Base-by-base conservation (phyloP, 1,140 invertebrate genomes). In the Ceratosolen fusciceps region DNA sequence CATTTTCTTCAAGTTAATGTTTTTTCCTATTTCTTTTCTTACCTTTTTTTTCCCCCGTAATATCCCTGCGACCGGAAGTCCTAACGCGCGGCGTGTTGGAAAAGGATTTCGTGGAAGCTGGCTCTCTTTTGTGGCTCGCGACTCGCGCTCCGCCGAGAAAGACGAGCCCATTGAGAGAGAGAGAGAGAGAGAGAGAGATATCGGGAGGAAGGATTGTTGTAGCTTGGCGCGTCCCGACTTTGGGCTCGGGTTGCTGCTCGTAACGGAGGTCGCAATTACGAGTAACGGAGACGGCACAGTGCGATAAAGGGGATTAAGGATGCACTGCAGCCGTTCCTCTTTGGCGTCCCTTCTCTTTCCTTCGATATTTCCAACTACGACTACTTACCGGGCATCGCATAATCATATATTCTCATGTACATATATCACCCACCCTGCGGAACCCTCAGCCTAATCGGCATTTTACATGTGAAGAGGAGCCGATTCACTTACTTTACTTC, bases 21-120 rank as follows among this genome's bases (percentile, higher is more conserved):
- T n/a, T n/a, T n/a, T n/a, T n/a, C n/a, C n/a, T n/a, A n/a, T n/a
- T n/a, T n/a, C n/a, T n/a, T n/a, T n/a, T n/a, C n/a, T n/a, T n/a
- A n/a, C n/a, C n/a, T n/a, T n/a, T n/a, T n/a, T n/a, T 71, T 65
- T 71, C 71, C 47, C 52, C 39, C n/a, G 58, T 76, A 81, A 81
- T 74, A 79, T 84, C 73, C 67, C 77, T 74, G 70, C 75, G 58
- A 80, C 79, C 84, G 85, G 84, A 85, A 86, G 84, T 71, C 29
- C 68, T 47, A 21, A 31, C 68, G 67, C 52, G 70, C 56, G 39
- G 67, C 9, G 16, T 21, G 47, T 9, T 70, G 73, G 62, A 75
- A 80, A 80, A 74, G 39, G 56, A 37, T 70, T 80, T 77, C 72
- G 74, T 47, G 74, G 79, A 81, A 84, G 73, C 43, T 60, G 62